Evolutionary conservation across 2,797 vertebrate species (phyloP).

Genomic region (Echiichthys vipera): DNA sequence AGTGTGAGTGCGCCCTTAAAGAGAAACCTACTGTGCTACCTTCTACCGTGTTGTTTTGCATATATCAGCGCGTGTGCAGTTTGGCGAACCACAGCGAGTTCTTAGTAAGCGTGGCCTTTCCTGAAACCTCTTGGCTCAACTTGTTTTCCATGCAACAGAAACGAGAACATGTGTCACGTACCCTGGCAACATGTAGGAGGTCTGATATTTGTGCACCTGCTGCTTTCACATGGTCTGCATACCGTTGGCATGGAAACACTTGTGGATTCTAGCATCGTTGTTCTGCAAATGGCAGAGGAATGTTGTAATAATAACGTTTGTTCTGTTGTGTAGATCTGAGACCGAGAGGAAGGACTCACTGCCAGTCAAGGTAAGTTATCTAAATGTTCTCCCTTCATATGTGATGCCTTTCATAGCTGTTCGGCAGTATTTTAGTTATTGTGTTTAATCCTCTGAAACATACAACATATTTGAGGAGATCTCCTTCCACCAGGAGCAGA

Average conservation of each 20-base stretch:
- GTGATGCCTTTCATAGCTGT: neutral
- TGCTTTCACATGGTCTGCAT: neutral
- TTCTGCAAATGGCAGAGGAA: too few species aligned
- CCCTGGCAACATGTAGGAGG: too few species aligned
- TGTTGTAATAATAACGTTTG: neutral
- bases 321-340: constrained; percentile 76
- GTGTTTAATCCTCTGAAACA: neutral
- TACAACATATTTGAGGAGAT: too few species aligned
- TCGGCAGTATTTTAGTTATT: neutral
- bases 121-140: neutral
- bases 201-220: neutral
- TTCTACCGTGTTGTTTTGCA: neutral
- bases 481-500: too few species aligned
- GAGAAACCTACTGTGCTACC: too few species aligned
- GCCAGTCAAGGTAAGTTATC: constrained; percentile 74
- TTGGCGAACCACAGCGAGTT: neutral
- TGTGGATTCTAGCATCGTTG: neutral
- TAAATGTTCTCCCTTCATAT: neutral
- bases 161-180: neutral
- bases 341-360: constrained; percentile 56
- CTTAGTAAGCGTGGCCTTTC: neutral
- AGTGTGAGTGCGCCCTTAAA: neutral
- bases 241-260: neutral
- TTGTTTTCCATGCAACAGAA: neutral
- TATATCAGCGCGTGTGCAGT: neutral